Percentiles rank a stretch among this genome's conserved stretches.
Conservation (phyloP, 2,797 vertebrate species). For the Odontamblyopus rebecca region DNA sequence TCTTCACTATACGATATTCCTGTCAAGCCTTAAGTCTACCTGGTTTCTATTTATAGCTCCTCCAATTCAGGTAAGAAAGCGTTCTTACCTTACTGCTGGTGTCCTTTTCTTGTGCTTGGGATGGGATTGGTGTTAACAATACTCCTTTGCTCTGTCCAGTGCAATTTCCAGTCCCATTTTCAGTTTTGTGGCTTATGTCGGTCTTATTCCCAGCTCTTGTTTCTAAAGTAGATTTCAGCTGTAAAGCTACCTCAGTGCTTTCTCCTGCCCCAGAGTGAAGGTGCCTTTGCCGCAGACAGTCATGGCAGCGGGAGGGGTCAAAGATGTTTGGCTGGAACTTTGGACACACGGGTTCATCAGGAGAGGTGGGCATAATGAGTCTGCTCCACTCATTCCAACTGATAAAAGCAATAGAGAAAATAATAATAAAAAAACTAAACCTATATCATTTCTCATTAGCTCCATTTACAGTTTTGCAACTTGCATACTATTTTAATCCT, state of each 20-base stretch:
- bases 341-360: conserved; percentile 72
- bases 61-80: conserved; percentile 15
- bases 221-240: conserved; percentile 32
- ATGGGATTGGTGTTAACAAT: conserved; percentile 47
- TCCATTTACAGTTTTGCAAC: background rate
- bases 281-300: conserved; percentile 80
- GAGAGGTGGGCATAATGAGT: conserved; percentile 73
- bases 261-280: conserved; percentile 64
- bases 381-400: conserved; percentile 53
- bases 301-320: conserved; percentile 83
- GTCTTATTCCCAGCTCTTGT: conserved; percentile 11
- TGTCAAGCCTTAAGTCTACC: conserved; percentile 11
- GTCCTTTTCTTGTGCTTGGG: conserved; percentile 64
- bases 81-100: conserved; percentile 71
- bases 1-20: conserved; percentile 6
- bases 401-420: background rate
- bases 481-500: background rate
- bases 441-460: background rate
- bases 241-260: conserved; percentile 13
- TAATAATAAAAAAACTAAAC: background rate
- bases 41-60: conserved; percentile 5
- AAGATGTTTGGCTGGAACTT: conserved; percentile 86
- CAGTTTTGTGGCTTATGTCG: background rate
- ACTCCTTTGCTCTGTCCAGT: conserved; percentile 33
- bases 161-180: conserved; percentile 15